Evolutionary conservation across 1,140 invertebrate species (phyloP).

Genomic region (Pseudobourletiella spinata): DNA sequence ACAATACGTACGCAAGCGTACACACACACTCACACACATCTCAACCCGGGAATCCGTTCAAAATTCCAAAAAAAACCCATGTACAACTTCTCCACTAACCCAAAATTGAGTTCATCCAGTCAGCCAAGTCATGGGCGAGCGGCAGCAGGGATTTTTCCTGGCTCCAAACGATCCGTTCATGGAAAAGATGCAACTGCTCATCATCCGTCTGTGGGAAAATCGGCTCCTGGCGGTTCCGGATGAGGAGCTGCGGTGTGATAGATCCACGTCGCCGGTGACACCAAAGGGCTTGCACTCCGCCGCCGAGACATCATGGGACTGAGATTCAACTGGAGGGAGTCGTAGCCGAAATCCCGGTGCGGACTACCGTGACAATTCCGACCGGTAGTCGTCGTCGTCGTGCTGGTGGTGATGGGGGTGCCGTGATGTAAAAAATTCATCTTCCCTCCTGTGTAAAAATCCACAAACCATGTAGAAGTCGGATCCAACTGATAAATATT

Average conservation of each 20-base stretch:
- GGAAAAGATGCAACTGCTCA: conserved; percentile 61
- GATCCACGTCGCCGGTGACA: conserved; percentile 17
- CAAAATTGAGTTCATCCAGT: conserved; percentile 76
- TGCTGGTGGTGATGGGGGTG: too few species aligned
- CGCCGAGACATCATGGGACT: conserved; percentile 33
- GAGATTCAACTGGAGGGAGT: conserved; percentile 50
- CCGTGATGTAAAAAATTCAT: too few species aligned
- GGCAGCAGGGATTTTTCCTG: conserved; percentile 69
- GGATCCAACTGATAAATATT: too few species aligned
- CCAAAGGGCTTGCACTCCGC: conserved; percentile 25
- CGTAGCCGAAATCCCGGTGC: conserved; percentile 38
- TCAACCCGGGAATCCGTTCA: neutral
- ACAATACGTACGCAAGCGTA: neutral
- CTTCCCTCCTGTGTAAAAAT: too few species aligned
- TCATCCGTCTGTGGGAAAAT: conserved; percentile 53
- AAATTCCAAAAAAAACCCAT: neutral
- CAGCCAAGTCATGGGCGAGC: conserved; percentile 72
- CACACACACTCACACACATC: neutral
- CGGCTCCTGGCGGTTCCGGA: conserved; percentile 37
- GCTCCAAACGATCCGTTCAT: conserved; percentile 61
- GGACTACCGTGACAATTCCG: too few species aligned
- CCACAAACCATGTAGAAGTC: too few species aligned
- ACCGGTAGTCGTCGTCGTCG: too few species aligned
- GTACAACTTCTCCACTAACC: conserved; percentile 48
- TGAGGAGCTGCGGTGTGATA: conserved; percentile 11